Conservation (phyloP, 2,797 vertebrate species). For the Ciconia nigra region DNA sequence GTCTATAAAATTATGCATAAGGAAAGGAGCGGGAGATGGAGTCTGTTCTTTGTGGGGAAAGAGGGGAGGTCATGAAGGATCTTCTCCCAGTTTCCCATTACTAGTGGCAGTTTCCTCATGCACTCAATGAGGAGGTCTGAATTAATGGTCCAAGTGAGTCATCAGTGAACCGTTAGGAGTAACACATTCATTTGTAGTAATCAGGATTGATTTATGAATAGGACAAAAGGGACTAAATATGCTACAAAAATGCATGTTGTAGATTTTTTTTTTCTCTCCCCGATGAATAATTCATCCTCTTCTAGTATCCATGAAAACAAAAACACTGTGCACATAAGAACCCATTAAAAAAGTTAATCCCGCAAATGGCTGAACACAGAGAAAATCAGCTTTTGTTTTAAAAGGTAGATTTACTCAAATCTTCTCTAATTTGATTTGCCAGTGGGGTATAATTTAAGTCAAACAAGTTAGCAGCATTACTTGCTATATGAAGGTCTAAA, state of each 20-base stretch:
- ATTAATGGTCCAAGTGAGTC: conserved; percentile 9
- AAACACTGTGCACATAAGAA: conserved; percentile 49
- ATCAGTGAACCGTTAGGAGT: background rate
- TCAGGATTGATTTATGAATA: conserved; percentile 22
- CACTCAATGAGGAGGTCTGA: background rate
- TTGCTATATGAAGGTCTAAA: conserved; percentile 41
- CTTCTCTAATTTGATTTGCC: conserved; percentile 62
- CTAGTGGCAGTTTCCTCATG: background rate
- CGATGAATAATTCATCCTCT: conserved; percentile 53
- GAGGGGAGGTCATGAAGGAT: background rate
- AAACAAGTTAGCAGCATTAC: conserved; percentile 50
- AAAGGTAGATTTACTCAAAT: conserved; percentile 61
- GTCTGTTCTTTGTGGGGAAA: background rate
- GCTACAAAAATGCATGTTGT: conserved; percentile 21
- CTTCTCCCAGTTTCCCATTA: background rate
- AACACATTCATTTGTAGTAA: conserved; percentile 26
- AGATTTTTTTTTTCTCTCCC: background rate
- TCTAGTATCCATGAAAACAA: conserved; percentile 48
- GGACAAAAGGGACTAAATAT: conserved; percentile 40
- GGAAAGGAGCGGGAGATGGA: background rate
- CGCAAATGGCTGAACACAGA: conserved; percentile 59
- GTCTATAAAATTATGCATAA: background rate
- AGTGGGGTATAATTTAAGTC: conserved; percentile 60
- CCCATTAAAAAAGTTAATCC: conserved; percentile 73
- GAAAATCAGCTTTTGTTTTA: conserved; percentile 67